A percentile compares a stretch with the other conserved stretches of the same genome.
Evolutionary conservation across 2,888 invertebrate genomes (phyloP).

Genomic region (Pandemis cinnamomeana): DNA sequence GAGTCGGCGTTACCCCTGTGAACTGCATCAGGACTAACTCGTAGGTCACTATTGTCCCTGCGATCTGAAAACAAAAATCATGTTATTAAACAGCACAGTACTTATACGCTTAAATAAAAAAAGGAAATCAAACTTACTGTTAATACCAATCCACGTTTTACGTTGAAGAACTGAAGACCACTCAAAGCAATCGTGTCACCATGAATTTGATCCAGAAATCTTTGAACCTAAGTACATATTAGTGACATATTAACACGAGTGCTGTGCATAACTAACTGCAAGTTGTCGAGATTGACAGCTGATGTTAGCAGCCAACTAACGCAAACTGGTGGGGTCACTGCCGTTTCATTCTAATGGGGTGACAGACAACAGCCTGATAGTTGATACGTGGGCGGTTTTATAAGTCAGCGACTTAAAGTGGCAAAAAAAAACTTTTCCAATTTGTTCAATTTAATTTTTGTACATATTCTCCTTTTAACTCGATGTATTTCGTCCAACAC

Average conservation of each 20-base stretch:
- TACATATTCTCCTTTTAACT: too few species aligned
- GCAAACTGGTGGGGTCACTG: too few species aligned
- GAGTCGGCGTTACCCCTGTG: slow-evolving; percentile 54
- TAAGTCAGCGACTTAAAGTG: too few species aligned
- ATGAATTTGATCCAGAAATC: slow-evolving; percentile 85
- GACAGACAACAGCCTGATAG: too few species aligned
- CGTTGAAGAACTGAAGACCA: slow-evolving; percentile 83
- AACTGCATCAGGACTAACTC: slow-evolving; percentile 81
- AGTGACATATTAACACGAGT: slow-evolving; percentile 7
- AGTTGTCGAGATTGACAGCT: too few species aligned
- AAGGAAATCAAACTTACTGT: slow-evolving; percentile 62
- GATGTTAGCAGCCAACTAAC: too few species aligned
- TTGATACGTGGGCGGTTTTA: too few species aligned
- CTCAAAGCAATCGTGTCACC: slow-evolving; percentile 81
- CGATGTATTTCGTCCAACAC: too few species aligned
- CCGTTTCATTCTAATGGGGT: too few species aligned
- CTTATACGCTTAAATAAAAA: neutral
- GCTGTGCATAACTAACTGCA: neutral
- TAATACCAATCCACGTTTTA: slow-evolving; percentile 83
- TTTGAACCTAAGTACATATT: slow-evolving; percentile 75
- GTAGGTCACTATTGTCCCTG: slow-evolving; percentile 76
- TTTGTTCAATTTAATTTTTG: too few species aligned
- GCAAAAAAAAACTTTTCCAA: too few species aligned
- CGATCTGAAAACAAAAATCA: slow-evolving; percentile 59
- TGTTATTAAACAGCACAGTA: neutral